Evolutionary conservation across 2,888 invertebrate species (phyloP), one percentile per base, ranked within the genome.

Genomic region (Clusia tigrina): DNA sequence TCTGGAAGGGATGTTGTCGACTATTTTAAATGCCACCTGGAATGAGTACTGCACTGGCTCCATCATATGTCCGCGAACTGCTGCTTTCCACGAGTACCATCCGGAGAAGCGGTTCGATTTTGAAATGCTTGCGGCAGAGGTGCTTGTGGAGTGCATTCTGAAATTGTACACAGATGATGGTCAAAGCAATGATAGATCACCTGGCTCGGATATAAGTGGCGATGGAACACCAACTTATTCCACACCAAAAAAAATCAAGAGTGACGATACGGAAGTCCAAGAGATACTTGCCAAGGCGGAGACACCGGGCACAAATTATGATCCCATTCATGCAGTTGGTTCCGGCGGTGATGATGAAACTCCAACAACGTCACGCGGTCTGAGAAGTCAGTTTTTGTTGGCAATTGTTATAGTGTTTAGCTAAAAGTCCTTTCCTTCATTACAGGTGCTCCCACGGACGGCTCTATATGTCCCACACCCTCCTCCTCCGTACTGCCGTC

Each of bases 11-110:
- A 86, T 89, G 67, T 86, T 92, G 54, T 89, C 90, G 1, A 87
- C 89, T 74, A 88, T 93, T 61, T 83, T 93, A 18, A 89, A 90
- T 78, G 89, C 90, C 38, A 89, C 91, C 1, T 93, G 91, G 89
- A 87, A 87, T 66, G 88, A 88, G 72, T 85, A 85, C 56, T 86
- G 86, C 74, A 84, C 85, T 72, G 88, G 88, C 81, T 77, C 76
- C 64, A 86, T 87, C 69, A 87, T 87, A 69, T 87, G 88, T 69
- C 86, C 86, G 68, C 86, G 86, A 66, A 87, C 87, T 56, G 87
- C 88, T 52, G 85, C 86, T 59, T 83, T 87, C 69, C 83, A 86
- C 66, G 88, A 87, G 78, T 87, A 85, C 72, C 86, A 85, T 74
- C 81, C 85, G 78, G 80, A 85, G 84, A 67, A 75, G 26, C 73